Evolutionary conservation across 1,140 invertebrate species (phyloP), one percentile per base, ranked within the genome.

Genomic region (Diplogasteroides magnus): DNA sequence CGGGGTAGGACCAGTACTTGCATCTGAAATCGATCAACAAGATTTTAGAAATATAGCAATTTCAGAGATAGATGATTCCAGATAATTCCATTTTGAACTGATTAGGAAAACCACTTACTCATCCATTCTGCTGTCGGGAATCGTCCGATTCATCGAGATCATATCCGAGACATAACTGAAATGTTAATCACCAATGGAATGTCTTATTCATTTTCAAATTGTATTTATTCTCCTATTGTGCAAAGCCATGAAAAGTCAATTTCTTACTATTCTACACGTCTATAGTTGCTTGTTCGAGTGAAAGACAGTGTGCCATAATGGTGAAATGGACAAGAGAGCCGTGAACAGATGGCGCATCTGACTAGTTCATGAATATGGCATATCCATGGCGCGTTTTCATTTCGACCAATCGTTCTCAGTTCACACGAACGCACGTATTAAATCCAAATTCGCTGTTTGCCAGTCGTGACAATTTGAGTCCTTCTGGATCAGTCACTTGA

Each of bases 1-100:
- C 87, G 3, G 94, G 91, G 85, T 98, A 98, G 78, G 95, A 88
- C 95, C 96, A 98, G 82, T 93, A 90, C 83, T 92, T 92, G 84
- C 96, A 98, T 83, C 89, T 91, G 76, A 59, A 77, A 77, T 76
- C 71, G 59, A 58, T 66, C 68, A 23, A 70, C 55, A 57, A 26
- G 27, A 29, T 70, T 14, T 75, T 26, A 62, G 31, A 29, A 27
- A 1, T 23, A 6, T 74, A 25, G 68, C 25, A 37, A 28, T 64
- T 55, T 23, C 26, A 2, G 31, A 25, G 37, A 75, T 2, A 56
- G 26, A 37, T 37, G 23, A 57, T 26, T 19, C 29, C 27, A 11
- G 19, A 2, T 48, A 0, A 1, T 28, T 58, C 1, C 37, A 2
- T 13, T 23, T 3, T 64, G 59, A 13, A 19, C 15, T 23, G 25